Evolutionary conservation across 2,113 vertebrate species (phyloP).

Genomic region (Hydrolagus affinis): DNA sequence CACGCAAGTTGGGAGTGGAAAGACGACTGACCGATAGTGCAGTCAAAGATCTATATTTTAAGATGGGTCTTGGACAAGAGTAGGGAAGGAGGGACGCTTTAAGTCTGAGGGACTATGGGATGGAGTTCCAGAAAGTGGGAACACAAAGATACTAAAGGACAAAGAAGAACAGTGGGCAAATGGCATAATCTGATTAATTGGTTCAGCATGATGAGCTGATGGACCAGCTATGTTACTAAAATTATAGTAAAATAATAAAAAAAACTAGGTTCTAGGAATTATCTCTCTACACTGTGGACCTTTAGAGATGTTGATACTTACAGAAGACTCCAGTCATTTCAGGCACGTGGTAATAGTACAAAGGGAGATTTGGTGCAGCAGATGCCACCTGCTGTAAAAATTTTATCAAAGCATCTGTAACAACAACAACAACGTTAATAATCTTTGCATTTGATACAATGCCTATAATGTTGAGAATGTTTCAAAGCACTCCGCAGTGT

Average conservation of each 20-base stretch:
- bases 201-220: background rate
- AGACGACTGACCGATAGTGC: too few relatives aligned
- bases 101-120: too few relatives aligned
- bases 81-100: too few relatives aligned
- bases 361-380: conserved; percentile 67
- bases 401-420: conserved; percentile 61
- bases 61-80: too few relatives aligned
- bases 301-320: conserved; percentile 50
- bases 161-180: background rate
- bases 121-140: too few relatives aligned
- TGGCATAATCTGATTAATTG: background rate
- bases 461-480: too few relatives aligned
- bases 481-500: too few relatives aligned
- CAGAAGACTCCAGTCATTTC: conserved; percentile 69
- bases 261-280: background rate
- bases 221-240: background rate
- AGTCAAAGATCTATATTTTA: too few relatives aligned
- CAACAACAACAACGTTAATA: conserved; percentile 20
- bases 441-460: too few relatives aligned
- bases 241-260: background rate
- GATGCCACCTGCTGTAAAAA: conserved; percentile 71
- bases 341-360: conserved; percentile 93
- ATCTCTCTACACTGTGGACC: too few relatives aligned
- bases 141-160: background rate
- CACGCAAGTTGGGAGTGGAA: too few relatives aligned